Base-by-base conservation (phyloP, 2,888 invertebrate genomes). In the Morpho deidamia region DNA sequence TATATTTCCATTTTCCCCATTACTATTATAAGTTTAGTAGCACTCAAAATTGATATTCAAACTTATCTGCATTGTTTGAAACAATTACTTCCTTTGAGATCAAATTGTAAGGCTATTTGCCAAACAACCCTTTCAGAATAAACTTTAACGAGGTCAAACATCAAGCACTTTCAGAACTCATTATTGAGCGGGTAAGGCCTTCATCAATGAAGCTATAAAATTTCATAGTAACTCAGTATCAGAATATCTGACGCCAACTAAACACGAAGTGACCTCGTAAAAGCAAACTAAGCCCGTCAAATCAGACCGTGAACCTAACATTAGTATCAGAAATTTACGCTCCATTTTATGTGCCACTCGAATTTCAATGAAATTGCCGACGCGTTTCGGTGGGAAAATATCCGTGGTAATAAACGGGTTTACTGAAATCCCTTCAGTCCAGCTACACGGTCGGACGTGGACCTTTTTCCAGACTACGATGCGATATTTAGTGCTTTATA, bases 311-410 rank as follows among this genome's bases (percentile, higher is more conserved):
- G 63, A 68, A 65, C 70, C 68, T 59, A 55, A 74, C 76, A 78
- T 78, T 80, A 81, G 80, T 71, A 67, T 64, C 68, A 71, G 69
- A 74, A 81, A 81, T 81, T 80, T 79, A 80, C 77, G 78, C 70
- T 63, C 68, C 72, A 66, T 72, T 81, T 82, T 81, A 81, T 72
- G 71, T 72, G 71, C 65, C 65, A 71, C 76, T 82, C 76, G 80
- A 81, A 78, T 82, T 78, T 78, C 81, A 81, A 79, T 81, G 78
- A 71, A 68, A 74, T 69, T 67, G 69, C 62, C 52, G 61, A 53
- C 61, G 45, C 55, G 47, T 62, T 62, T 46, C 55, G 55, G 44
- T 52, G 48, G 46, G 51, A 23, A 53, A 60, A 51, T 54, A 53
- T 55, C 51, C 58, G 57, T 53, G 53, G 64, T 62, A 66, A 72